Conservation (phyloP, 2,113 vertebrate genomes). For the Oreotrochilus melanogaster region DNA sequence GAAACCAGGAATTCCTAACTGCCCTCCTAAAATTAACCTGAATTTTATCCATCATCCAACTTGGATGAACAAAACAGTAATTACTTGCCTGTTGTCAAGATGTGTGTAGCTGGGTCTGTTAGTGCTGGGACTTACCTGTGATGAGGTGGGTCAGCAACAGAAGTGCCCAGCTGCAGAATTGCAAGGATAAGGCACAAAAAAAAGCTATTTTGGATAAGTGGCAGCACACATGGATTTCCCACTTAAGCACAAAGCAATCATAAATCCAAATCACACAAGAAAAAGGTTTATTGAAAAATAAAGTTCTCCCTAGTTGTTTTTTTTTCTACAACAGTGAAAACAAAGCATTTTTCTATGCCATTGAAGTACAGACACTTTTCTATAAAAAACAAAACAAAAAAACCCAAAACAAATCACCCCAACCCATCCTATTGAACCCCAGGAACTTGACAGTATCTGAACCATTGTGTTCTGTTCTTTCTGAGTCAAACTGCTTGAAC, state of each 20-base stretch:
- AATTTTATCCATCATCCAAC: neutral
- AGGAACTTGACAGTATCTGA: conserved; percentile 49
- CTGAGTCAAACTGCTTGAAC: conserved; percentile 63
- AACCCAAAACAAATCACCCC: neutral
- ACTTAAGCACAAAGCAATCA: conserved; percentile 51
- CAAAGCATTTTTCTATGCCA: conserved; percentile 75
- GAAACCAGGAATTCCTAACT: neutral
- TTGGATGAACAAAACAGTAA: neutral
- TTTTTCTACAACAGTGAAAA: conserved; percentile 84
- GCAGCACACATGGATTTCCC: neutral
- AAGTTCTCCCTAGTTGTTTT: conserved; percentile 90
- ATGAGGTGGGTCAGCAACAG: neutral
- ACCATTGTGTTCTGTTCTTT: conserved; percentile 42
- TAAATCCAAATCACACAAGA: conserved; percentile 82
- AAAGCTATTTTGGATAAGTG: neutral
- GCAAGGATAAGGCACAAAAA: neutral
- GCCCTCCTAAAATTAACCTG: neutral
- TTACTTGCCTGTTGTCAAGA: neutral
- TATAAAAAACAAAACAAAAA: neutral
- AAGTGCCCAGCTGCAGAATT: neutral
- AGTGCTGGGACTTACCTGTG: neutral
- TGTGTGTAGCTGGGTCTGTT: fast-evolving
- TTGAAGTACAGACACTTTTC: conserved; percentile 76
- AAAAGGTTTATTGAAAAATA: conserved; percentile 97
- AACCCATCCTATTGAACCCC: conserved; percentile 26